Conservation (phyloP, 2,113 vertebrate species). For the Nothocercus nigrocapillus region DNA sequence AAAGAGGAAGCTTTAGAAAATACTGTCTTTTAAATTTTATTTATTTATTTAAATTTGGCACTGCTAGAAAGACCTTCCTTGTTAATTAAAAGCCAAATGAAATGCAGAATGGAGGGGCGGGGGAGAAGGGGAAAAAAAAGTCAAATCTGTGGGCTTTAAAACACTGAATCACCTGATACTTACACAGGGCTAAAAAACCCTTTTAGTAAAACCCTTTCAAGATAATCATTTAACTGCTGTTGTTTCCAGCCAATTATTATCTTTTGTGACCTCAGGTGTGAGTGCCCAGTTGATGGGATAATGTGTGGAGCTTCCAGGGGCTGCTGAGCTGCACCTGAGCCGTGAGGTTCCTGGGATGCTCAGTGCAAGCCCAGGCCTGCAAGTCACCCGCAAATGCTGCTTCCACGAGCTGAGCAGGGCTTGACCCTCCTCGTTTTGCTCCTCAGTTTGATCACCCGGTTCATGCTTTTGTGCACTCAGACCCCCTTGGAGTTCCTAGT, state of each 20-base stretch:
- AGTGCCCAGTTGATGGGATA: background rate
- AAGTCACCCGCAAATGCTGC: background rate
- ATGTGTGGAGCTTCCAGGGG: background rate
- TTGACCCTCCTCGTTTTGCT: background rate
- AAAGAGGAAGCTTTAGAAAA: background rate
- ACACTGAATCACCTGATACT: background rate
- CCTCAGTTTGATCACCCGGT: background rate
- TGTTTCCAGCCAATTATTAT: background rate
- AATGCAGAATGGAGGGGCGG: background rate
- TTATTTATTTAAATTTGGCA: background rate
- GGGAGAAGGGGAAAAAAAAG: background rate
- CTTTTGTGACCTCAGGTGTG: background rate
- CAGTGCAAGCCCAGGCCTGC: accelerated
- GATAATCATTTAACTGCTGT: background rate
- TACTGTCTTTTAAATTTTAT: too few species aligned
- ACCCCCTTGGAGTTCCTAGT: background rate
- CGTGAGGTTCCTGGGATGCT: background rate
- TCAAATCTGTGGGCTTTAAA: background rate
- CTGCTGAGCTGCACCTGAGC: background rate
- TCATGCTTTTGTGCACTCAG: background rate
- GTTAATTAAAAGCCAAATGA: background rate
- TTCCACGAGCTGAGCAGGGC: background rate
- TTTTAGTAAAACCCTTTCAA: background rate
- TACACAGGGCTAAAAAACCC: background rate
- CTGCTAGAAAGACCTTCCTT: background rate